Evolutionary conservation across 2,888 invertebrate genomes (phyloP), one percentile per base, ranked within the genome.

Genomic region (Stenodema calcarata): DNA sequence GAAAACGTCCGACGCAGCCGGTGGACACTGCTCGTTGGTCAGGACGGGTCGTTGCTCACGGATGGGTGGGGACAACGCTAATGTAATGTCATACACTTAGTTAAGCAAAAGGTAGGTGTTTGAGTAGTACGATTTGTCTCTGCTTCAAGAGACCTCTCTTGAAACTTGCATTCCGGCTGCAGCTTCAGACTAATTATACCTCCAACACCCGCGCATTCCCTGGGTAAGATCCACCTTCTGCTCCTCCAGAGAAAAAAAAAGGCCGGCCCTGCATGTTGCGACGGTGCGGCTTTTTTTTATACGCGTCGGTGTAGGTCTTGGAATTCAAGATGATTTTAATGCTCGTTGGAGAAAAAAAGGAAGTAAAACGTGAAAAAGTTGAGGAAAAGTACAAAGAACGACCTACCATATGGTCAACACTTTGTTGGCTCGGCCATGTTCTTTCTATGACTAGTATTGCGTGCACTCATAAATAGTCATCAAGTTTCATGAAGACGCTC

Each of bases 31-130:
- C 23, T 62, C 54, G 35, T 35, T 35, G 35, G 4, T 35, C 7
- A 80, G n/a, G n/a, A n/a, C n/a, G n/a, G n/a, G 42, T 62, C 54
- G 35, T 35, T 35, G 35, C 35, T 35, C 7, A 80, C 6, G 28
- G 80, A 54, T 42, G 62, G 82, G 82, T 23, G 23, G 82, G 23
- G 35, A 35, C 41, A 44, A 18, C 73, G 84, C 44, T 84, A 84
- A 75, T 84, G 84, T 73, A 84, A 84, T 84, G 84, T 84, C 84
- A 84, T 84, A 84, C 84, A 84, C 70, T 84, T 84, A 73, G 84
- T 84, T 84, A 84, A 84, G 75, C 73, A 70, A 75, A 75, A 44
- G 84, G 69, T 9, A 69, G 35, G 82, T 41, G 82, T 82, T 69
- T 82, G 82, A 82, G 84, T 44, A 18, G 62, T 23, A 62, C 27